Conservation (phyloP, 2,888 invertebrate genomes). For the Tortricodes alternella region DNA sequence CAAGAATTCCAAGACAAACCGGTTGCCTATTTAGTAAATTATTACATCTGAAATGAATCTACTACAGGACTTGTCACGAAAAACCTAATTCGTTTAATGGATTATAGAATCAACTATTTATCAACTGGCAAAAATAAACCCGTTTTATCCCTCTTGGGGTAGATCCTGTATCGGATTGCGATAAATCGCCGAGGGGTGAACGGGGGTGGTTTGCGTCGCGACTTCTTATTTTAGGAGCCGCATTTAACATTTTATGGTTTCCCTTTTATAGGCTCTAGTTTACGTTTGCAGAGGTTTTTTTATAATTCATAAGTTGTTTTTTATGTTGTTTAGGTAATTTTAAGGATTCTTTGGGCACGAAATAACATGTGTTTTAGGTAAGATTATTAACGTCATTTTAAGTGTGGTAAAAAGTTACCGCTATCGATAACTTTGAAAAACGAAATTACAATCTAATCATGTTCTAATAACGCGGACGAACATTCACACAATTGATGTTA, state of each 20-base stretch:
- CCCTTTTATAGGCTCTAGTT: not conserved
- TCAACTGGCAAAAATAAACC: conserved; percentile 18
- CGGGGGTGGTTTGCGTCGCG: conserved; percentile 44
- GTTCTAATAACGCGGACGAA: not conserved
- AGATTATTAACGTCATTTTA: no score
- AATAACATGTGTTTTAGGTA: no score
- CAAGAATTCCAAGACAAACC: no score
- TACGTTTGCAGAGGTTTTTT: not conserved
- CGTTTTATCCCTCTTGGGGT: conserved; percentile 18
- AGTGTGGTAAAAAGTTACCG: no score
- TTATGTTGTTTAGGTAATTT: no score
- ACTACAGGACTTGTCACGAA: not conserved
- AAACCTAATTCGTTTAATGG: conserved; percentile 10
- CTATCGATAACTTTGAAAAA: not conserved
- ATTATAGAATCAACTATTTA: conserved; percentile 21
- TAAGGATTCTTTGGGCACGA: no score
- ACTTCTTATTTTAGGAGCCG: conserved; percentile 41
- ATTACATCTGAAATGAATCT: not conserved
- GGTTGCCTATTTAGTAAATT: no score
- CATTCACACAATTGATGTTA: conserved; percentile 4
- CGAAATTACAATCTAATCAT: not conserved
- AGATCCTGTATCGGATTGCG: conserved; percentile 65
- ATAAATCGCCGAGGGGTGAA: conserved; percentile 58
- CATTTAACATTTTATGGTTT: conserved; percentile 38
- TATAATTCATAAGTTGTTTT: no score